phyloP scores from a whole-genome alignment of 64 coral and sea anemone genomes.

The Actinia equina region DNA sequence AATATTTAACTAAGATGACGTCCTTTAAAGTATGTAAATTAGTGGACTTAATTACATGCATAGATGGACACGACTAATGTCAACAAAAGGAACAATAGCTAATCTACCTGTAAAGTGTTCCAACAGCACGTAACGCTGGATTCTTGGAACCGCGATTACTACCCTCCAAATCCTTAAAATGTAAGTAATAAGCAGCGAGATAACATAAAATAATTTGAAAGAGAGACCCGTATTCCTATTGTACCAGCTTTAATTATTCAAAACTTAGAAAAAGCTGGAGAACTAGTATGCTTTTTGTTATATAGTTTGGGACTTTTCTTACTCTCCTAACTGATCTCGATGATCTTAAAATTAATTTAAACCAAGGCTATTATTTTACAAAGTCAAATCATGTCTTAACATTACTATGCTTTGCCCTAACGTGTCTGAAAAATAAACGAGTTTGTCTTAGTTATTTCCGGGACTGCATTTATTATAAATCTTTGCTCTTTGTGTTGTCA shows the following conservation, averaged over 20 bases:
- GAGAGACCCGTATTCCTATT: neutral
- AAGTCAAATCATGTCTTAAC: neutral
- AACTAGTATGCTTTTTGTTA: neutral
- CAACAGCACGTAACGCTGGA: neutral
- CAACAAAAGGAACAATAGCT: neutral
- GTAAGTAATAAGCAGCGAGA: neutral
- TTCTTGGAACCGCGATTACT: neutral
- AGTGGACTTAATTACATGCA: neutral
- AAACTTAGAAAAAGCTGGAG: slow-evolving; percentile 2
- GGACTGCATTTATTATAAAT: neutral
- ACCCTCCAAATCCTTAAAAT: neutral
- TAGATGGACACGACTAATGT: neutral
- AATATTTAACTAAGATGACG: neutral
- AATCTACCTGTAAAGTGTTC: slow-evolving; percentile 12
- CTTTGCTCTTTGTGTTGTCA: slow-evolving; percentile 6
- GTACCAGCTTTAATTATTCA: neutral
- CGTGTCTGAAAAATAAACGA: neutral
- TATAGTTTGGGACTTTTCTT: neutral
- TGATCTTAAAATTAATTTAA: neutral
- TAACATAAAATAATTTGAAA: neutral
- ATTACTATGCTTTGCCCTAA: neutral
- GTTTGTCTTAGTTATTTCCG: neutral
- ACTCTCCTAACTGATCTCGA: neutral
- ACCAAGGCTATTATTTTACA: neutral
- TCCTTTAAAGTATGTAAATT: neutral